Base-by-base conservation (phyloP, 1,140 invertebrate species). In the Akabosia matsudoensis region DNA sequence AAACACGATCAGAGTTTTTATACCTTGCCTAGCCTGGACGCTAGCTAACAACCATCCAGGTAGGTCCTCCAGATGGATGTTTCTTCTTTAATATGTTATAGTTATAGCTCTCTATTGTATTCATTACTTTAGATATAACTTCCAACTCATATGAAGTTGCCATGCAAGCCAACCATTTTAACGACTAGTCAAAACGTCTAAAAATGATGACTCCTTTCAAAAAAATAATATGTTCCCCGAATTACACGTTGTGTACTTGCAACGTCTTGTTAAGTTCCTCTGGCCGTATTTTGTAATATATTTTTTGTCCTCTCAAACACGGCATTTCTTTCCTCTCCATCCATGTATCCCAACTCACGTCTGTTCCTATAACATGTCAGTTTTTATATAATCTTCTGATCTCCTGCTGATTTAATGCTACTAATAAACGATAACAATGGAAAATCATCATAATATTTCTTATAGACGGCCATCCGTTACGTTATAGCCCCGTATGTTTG, bases 391-490 rank as follows among this genome's bases (percentile, higher is more conserved):
- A 67, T 67, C 61, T 13, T 30, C 3, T 7, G 61, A 67, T 67
- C 26, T 67, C 61, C 61, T 67, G 61, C 61, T 67, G 61, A 67
- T 67, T 67, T 67, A 67, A 67, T 67, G 31, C 61, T 67, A 67
- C 28, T 67, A 67, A 67, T 67, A 67, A n/a, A 67, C 31, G 30
- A 67, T 67, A 67, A 67, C 61, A 67, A 67, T 67, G 28, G n/a
- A 22, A 30, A 67, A 67, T 31, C 26, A 67, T 67, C 26, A 67
- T 67, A 14, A 61, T 61, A 7, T 67, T 67, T 67, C 31, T 67
- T 24, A 67, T 67, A 67, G 61, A 30, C 61, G 28, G 61, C 26
- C 61, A 67, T 67, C 61, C 61, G 61, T 67, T 67, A 30, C n/a
- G n/a, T n/a, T n/a, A n/a, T n/a, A n/a, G n/a, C n/a, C n/a, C n/a